phyloP scores from a whole-genome alignment of 2,797 vertebrate species.

The Aeoliscus strigatus region DNA sequence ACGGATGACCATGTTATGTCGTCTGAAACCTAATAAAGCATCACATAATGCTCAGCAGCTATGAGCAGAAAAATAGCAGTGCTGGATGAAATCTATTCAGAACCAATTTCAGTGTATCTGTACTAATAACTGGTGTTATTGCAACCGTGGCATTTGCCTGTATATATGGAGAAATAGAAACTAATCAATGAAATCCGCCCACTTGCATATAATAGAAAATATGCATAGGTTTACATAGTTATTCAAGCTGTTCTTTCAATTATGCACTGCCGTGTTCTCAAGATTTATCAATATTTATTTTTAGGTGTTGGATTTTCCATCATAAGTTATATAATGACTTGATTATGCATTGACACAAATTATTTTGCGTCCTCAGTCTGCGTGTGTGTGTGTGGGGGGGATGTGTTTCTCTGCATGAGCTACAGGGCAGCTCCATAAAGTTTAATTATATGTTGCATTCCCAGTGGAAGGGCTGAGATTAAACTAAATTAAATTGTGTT shows the following conservation, averaged over 20 bases:
- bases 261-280: constrained; percentile 40
- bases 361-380: constrained; percentile 44
- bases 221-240: constrained; percentile 43
- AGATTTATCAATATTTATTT: constrained; percentile 66
- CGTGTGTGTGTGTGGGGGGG: constrained; percentile 35
- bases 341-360: constrained; percentile 63
- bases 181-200: constrained; percentile 54
- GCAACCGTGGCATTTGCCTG: constrained; percentile 28
- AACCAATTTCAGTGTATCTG: constrained; percentile 42
- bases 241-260: constrained; percentile 56
- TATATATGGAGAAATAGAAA: constrained; percentile 43
- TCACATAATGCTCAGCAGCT: constrained; percentile 20
- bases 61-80: constrained; percentile 26
- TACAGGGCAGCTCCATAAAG: constrained; percentile 73
- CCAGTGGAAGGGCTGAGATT: constrained; percentile 75
- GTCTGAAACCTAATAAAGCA: constrained; percentile 41
- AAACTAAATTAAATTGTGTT: constrained; percentile 81
- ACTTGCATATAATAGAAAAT: constrained; percentile 52
- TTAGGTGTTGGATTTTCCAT: constrained; percentile 64
- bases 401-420: constrained; percentile 59
- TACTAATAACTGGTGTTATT: constrained; percentile 56
- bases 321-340: constrained; percentile 63
- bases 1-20: constrained; percentile 50
- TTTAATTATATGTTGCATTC: constrained; percentile 79
- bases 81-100: constrained; percentile 36